A percentile compares a stretch with the other conserved stretches of the same genome.
These are phyloP conservation scores for Drosophila busckii DNA, from an alignment of 1,140 invertebrate genomes.

Conservation along the genomic window DNA sequence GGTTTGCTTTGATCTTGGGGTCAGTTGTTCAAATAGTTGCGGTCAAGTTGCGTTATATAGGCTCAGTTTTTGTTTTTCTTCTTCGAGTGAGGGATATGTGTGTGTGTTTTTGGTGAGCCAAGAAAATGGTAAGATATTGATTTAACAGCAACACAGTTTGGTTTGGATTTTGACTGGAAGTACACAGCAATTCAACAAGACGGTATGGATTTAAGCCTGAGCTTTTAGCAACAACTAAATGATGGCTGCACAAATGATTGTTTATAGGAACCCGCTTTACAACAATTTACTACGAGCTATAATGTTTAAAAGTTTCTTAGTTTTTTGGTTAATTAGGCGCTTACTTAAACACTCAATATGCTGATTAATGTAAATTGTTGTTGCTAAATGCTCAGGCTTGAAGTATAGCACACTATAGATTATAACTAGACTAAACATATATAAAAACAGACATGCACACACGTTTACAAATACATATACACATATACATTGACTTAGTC, in stretches of 20 bases:
- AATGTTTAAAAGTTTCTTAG: too few species aligned
- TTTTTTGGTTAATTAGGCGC: too few species aligned
- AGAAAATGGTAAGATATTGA: constrained; percentile 12
- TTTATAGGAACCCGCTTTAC: constrained; percentile 9
- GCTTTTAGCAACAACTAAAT: constrained; percentile 22
- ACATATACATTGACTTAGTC: constrained; percentile 50
- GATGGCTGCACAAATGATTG: background rate
- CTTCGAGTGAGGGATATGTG: constrained; percentile 20
- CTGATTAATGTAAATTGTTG: constrained; percentile 3
- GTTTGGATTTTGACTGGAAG: constrained; percentile 32
- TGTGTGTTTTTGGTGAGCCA: constrained; percentile 4
- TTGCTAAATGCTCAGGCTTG: constrained; percentile 12
- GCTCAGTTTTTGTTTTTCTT: constrained; percentile 23
- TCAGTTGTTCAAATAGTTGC: constrained; percentile 70
- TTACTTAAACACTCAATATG: too few species aligned
- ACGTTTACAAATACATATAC: constrained; percentile 17
- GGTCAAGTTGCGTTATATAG: constrained; percentile 36
- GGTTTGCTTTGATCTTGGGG: constrained; percentile 58
- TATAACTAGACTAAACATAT: constrained; percentile 21
- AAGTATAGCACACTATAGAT: constrained; percentile 28
- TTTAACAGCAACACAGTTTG: constrained; percentile 66
- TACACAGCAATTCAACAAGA: constrained; percentile 31
- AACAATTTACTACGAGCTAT: background rate
- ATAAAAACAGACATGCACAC: constrained; percentile 54
- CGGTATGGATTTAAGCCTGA: constrained; percentile 9